These are phyloP conservation scores for Cheilosia urbana DNA, from an alignment of 2,888 invertebrate genomes.

Conservation along the genomic window DNA sequence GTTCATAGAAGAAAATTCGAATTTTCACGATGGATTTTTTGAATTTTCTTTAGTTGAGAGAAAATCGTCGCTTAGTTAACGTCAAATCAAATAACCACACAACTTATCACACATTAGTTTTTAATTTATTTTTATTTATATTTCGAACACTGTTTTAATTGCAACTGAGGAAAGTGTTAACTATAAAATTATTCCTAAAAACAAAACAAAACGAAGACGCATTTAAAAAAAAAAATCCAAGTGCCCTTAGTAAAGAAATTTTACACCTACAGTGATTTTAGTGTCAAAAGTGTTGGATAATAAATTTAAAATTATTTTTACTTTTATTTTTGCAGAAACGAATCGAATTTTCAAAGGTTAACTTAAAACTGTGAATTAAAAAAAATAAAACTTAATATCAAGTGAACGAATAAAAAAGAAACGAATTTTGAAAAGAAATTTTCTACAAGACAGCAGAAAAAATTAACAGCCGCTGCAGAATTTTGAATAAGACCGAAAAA, in stretches of 20 bases:
- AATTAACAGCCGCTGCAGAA: slow-evolving; percentile 70
- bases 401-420: slow-evolving; percentile 67
- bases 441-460: slow-evolving; percentile 59
- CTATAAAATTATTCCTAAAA: slow-evolving; percentile 11
- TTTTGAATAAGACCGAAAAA: slow-evolving; percentile 49
- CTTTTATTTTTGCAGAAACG: slow-evolving; percentile 65
- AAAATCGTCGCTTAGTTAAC: slow-evolving; percentile 84
- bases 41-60: slow-evolving; percentile 84
- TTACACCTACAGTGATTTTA: slow-evolving; percentile 3
- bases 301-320: slow-evolving; percentile 30
- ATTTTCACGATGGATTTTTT: slow-evolving; percentile 80
- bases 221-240: slow-evolving; percentile 20
- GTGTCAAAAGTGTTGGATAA: slow-evolving; percentile 52
- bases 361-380: slow-evolving; percentile 50
- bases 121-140: slow-evolving; percentile 43
- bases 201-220: slow-evolving; percentile 58
- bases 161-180: slow-evolving; percentile 60
- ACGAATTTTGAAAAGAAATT: slow-evolving; percentile 70
- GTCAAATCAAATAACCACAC: slow-evolving; percentile 78
- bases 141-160: slow-evolving; percentile 43
- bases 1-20: slow-evolving; percentile 75
- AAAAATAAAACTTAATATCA: slow-evolving; percentile 25
- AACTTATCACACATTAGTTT: slow-evolving; percentile 48
- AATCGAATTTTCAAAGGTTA: slow-evolving; percentile 71
- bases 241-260: slow-evolving; percentile 3